phyloP scores from a whole-genome alignment of 2,113 vertebrate species.

The Cheilinus undulatus region DNA sequence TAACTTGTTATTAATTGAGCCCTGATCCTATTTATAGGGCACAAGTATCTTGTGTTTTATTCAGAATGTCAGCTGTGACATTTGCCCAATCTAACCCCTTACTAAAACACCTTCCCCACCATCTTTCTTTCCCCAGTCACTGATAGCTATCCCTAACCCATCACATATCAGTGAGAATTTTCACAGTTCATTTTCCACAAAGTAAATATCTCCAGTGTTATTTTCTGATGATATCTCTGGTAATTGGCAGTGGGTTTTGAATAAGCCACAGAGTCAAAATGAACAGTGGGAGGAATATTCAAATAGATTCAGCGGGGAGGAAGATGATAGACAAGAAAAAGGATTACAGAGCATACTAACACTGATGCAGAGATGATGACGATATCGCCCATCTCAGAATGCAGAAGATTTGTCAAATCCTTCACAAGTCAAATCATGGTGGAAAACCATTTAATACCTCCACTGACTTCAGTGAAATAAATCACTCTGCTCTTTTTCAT shows the following conservation, averaged over 20 bases:
- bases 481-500: not conserved
- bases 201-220: constrained; percentile 12
- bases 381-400: constrained; percentile 17
- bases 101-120: constrained; percentile 8
- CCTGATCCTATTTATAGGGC: too few relatives aligned
- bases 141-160: not conserved
- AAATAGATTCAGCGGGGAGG: constrained; percentile 32
- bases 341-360: constrained; percentile 34
- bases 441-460: constrained; percentile 9
- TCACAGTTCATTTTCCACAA: constrained; percentile 34
- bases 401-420: constrained; percentile 45
- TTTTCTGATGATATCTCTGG: constrained; percentile 20
- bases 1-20: too few relatives aligned
- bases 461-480: not conserved
- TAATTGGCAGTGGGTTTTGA: constrained; percentile 48
- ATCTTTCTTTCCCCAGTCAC: not conserved
- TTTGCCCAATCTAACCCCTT: constrained; percentile 36
- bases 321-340: constrained; percentile 45
- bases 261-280: constrained; percentile 35
- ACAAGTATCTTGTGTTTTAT: too few relatives aligned
- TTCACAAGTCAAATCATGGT: constrained; percentile 25
- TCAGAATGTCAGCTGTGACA: constrained; percentile 27
- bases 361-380: constrained; percentile 45
- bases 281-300: constrained; percentile 51
- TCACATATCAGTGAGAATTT: constrained; percentile 10